Evolutionary conservation across 2,797 vertebrate genomes (phyloP).

Genomic region (Pithecia hirsuta): DNA sequence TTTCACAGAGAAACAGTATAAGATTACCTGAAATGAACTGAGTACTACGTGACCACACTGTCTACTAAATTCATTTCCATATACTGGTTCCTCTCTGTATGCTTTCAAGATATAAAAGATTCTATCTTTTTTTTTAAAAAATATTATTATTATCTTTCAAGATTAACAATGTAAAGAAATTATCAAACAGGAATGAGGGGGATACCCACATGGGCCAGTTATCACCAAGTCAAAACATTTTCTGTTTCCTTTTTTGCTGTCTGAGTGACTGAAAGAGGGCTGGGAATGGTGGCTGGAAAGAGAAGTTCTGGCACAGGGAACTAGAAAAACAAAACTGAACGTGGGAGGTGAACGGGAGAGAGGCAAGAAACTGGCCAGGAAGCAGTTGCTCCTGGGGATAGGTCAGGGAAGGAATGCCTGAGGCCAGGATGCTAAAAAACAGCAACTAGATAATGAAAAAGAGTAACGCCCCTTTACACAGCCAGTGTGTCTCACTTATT

Average conservation of each 20-base stretch:
- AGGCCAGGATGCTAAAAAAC: not conserved
- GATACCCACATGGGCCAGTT: not conserved
- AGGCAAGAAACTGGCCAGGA: conserved; percentile 15
- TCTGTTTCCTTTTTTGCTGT: conserved; percentile 3
- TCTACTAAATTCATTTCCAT: not conserved
- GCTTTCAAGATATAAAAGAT: not conserved
- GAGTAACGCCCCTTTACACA: not conserved
- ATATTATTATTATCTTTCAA: too few relatives aligned
- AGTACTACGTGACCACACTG: not conserved
- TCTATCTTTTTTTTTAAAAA: too few relatives aligned
- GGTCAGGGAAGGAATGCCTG: not conserved
- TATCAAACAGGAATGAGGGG: not conserved
- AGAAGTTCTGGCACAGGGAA: not conserved
- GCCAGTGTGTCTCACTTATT: not conserved
- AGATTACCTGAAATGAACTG: not conserved
- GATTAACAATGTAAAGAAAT: not conserved
- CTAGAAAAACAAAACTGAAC: conserved; percentile 28
- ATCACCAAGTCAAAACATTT: not conserved
- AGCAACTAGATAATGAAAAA: not conserved
- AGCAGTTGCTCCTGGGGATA: not conserved
- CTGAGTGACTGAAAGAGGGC: not conserved
- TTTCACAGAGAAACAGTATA: not conserved
- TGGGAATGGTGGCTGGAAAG: conserved; percentile 26
- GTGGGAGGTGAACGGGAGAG: not conserved
- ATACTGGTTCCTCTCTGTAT: not conserved